Evolutionary conservation across 2,888 invertebrate species (phyloP).

Genomic region (Drosophila villosipedis): DNA sequence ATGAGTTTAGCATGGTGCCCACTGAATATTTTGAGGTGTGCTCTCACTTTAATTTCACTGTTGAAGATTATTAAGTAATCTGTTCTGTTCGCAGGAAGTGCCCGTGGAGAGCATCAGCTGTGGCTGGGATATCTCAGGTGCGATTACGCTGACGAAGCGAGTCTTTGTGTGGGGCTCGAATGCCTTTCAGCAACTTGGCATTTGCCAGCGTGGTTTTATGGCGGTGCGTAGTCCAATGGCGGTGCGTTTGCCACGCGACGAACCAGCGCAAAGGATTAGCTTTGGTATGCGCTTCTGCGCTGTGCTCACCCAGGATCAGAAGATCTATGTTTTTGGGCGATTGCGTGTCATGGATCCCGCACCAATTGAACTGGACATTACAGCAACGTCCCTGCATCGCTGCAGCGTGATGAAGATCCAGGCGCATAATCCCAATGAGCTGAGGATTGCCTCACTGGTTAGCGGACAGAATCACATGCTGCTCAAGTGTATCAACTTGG

Average conservation of each 20-base stretch:
- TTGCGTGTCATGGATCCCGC: slow-evolving; percentile 78
- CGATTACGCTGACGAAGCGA: slow-evolving; percentile 89
- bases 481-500: slow-evolving; percentile 67
- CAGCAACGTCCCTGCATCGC: slow-evolving; percentile 79
- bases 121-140: slow-evolving; percentile 94
- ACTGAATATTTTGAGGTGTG: slow-evolving; percentile 85
- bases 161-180: slow-evolving; percentile 94
- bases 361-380: slow-evolving; percentile 79
- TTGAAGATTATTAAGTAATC: background rate
- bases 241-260: slow-evolving; percentile 80
- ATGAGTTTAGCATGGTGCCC: slow-evolving; percentile 85
- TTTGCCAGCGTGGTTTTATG: slow-evolving; percentile 85
- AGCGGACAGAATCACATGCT: slow-evolving; percentile 93
- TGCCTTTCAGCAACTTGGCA: slow-evolving; percentile 91
- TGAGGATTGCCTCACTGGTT: slow-evolving; percentile 88
- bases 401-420: slow-evolving; percentile 78
- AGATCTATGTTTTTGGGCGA: slow-evolving; percentile 83
- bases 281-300: slow-evolving; percentile 84
- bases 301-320: slow-evolving; percentile 81
- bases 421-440: slow-evolving; percentile 73
- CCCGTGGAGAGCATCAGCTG: slow-evolving; percentile 89
- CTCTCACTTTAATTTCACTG: background rate
- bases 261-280: slow-evolving; percentile 74
- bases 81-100: slow-evolving; percentile 85
- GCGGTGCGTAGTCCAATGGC: slow-evolving; percentile 82